A percentile compares a stretch with the other conserved stretches of the same genome.
Conservation (phyloP, 2,888 invertebrate genomes). For the Platycnemis pennipes region DNA sequence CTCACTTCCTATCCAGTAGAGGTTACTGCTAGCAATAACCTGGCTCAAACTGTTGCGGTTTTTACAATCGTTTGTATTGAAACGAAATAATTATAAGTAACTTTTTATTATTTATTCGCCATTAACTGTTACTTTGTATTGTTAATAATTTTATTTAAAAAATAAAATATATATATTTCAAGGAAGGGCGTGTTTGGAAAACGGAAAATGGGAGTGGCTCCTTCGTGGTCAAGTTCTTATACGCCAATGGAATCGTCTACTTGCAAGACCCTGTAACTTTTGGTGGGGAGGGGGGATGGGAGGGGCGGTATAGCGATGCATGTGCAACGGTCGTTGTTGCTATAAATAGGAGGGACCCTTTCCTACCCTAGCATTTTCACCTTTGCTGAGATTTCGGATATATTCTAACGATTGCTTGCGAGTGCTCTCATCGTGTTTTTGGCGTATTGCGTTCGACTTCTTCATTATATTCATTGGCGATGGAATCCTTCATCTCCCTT, state of each 20-base stretch:
- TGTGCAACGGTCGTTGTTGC: neutral
- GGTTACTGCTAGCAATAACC: too few relatives aligned
- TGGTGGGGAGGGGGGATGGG: neutral
- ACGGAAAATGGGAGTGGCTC: neutral
- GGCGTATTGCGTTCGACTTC: neutral
- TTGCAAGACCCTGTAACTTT: conserved; percentile 2
- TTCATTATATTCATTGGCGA: neutral
- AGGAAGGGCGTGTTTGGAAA: too few relatives aligned
- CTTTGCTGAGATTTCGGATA: neutral
- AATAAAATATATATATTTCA: too few relatives aligned
- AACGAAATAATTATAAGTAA: too few relatives aligned
- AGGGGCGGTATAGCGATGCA: neutral
- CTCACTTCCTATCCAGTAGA: too few relatives aligned
- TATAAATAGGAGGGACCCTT: neutral
- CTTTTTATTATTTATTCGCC: too few relatives aligned
- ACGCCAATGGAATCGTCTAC: neutral
- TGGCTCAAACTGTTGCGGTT: too few relatives aligned
- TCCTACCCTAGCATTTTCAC: neutral
- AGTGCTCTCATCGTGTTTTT: too few relatives aligned
- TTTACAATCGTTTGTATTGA: too few relatives aligned
- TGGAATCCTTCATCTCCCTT: conserved; percentile 32
- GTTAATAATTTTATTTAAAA: too few relatives aligned
- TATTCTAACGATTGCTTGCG: too few relatives aligned
- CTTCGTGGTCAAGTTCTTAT: neutral
- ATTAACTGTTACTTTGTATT: too few relatives aligned